A percentile compares a stretch with the other conserved stretches of the same genome.
Evolutionary conservation across 1,140 invertebrate genomes (phyloP).

Genomic region (Trinorchestia longiramus): DNA sequence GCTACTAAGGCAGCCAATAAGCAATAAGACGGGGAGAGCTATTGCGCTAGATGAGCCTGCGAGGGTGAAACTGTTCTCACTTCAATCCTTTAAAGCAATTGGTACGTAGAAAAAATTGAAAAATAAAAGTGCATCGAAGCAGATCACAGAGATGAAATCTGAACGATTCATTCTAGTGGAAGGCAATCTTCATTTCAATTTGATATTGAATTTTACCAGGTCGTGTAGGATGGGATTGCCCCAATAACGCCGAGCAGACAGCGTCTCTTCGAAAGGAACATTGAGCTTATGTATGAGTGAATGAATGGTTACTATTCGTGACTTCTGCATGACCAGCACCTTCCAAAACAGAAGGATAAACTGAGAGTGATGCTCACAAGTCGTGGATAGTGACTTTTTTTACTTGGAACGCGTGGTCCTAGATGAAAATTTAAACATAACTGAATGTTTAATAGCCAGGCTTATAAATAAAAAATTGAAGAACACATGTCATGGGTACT

Average conservation of each 20-base stretch:
- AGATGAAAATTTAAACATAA: too few species aligned
- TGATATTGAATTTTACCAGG: constrained; percentile 45
- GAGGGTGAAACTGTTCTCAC: neutral
- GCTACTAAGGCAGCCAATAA: constrained; percentile 21
- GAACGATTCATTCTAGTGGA: constrained; percentile 4
- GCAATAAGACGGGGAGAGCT: constrained; percentile 22
- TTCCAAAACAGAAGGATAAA: neutral
- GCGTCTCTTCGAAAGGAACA: neutral
- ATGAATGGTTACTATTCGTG: neutral
- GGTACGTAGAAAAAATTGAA: neutral
- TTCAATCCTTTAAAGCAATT: constrained; percentile 19
- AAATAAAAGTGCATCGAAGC: constrained; percentile 18
- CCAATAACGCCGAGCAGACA: constrained; percentile 15
- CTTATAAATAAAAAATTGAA: too few species aligned
- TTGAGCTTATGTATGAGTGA: neutral
- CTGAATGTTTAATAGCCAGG: too few species aligned
- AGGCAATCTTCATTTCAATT: constrained; percentile 42
- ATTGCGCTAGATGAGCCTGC: neutral
- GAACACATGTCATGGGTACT: too few species aligned
- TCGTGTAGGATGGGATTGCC: neutral
- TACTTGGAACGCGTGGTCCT: too few species aligned
- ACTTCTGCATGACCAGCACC: neutral
- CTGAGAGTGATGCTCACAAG: neutral
- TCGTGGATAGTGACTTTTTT: too few species aligned
- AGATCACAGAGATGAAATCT: constrained; percentile 44